Evolutionary conservation across 2,888 invertebrate species (phyloP).

Genomic region (Fabriciana adippe): DNA sequence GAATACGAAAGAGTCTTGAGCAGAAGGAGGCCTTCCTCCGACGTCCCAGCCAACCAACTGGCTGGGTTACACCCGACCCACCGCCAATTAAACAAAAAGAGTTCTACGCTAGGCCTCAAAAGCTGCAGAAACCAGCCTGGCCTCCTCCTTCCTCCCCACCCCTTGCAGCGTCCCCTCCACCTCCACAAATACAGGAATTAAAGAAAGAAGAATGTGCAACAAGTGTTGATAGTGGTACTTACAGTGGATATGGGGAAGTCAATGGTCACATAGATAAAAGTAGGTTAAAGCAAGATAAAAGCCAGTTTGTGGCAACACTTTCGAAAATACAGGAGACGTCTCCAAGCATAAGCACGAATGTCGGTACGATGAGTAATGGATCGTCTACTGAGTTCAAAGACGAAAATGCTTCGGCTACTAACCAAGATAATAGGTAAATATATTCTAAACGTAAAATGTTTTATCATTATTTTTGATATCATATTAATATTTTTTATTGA

Average conservation of each 20-base stretch:
- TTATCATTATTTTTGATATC: neutral
- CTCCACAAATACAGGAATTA: constrained; percentile 57
- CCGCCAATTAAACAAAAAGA: constrained; percentile 84
- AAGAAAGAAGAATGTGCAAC: constrained; percentile 77
- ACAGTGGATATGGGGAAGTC: constrained; percentile 73
- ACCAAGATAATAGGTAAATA: constrained; percentile 73
- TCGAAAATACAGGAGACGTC: constrained; percentile 85
- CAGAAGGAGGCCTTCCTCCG: constrained; percentile 95
- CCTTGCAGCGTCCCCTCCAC: constrained; percentile 84
- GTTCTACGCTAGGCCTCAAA: constrained; percentile 91
- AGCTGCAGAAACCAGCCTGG: constrained; percentile 87
- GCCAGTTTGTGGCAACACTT: constrained; percentile 82
- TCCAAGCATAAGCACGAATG: constrained; percentile 65
- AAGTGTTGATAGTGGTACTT: constrained; percentile 75
- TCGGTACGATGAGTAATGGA: constrained; percentile 73
- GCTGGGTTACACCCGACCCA: constrained; percentile 80
- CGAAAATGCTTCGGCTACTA: constrained; percentile 59
- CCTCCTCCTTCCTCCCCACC: constrained; percentile 82
- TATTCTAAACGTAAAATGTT: neutral
- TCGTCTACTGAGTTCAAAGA: constrained; percentile 61
- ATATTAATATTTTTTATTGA: no score
- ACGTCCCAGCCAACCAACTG: constrained; percentile 86
- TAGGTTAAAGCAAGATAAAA: constrained; percentile 70
- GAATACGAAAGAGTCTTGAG: constrained; percentile 91
- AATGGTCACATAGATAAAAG: constrained; percentile 69